These are phyloP conservation scores for Rhamnusium bicolor DNA, from an alignment of 2,888 invertebrate species.

Conservation along the genomic window DNA sequence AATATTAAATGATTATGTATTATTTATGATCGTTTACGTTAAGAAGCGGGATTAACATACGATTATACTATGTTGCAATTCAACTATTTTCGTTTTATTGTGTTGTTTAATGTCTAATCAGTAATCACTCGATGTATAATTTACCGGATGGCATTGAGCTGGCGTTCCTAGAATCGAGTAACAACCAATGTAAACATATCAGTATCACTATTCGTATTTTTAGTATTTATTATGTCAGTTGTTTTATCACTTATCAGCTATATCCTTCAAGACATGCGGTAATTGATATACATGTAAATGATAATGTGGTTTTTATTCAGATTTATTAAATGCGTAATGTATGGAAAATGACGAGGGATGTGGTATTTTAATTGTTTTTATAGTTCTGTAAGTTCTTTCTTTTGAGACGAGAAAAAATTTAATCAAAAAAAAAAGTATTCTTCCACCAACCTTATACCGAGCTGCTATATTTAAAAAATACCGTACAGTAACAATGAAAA, in stretches of 20 bases:
- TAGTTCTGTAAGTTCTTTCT: too few relatives aligned
- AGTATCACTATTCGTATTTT: not conserved
- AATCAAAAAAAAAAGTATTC: too few relatives aligned
- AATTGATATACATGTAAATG: not conserved
- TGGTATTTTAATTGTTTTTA: not conserved
- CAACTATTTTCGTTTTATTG: conserved; percentile 13
- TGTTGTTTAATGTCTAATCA: not conserved
- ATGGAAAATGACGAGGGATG: not conserved
- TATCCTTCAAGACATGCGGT: conserved; percentile 2
- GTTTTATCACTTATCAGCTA: not conserved
- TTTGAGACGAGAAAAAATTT: too few relatives aligned
- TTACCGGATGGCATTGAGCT: conserved; percentile 10
- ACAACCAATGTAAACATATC: not conserved
- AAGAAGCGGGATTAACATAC: conserved; percentile 15
- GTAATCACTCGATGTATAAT: not conserved
- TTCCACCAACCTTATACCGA: too few relatives aligned
- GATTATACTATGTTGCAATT: conserved; percentile 11
- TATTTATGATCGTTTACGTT: conserved; percentile 7
- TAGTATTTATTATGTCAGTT: not conserved
- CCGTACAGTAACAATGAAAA: too few relatives aligned
- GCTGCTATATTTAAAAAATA: too few relatives aligned
- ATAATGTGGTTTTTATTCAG: not conserved
- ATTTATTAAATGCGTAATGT: not conserved
- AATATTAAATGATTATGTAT: conserved; percentile 26
- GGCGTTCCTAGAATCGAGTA: conserved; percentile 1